Evolutionary conservation across 2,888 invertebrate genomes (phyloP).

Genomic region (Parnassius apollo): DNA sequence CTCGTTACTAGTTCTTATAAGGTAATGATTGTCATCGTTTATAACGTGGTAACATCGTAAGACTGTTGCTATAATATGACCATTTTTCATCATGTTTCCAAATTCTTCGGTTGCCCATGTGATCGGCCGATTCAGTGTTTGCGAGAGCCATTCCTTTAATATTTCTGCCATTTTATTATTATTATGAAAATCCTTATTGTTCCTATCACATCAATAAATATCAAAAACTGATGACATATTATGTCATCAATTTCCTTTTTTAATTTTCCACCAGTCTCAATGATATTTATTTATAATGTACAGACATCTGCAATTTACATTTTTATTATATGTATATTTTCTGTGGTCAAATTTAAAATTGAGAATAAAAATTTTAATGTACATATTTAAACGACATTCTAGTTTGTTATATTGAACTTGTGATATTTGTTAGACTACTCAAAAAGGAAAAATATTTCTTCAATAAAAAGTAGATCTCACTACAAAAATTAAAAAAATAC

Average conservation of each 20-base stretch:
- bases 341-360: no score
- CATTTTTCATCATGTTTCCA: conserved; percentile 80
- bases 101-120: conserved; percentile 79
- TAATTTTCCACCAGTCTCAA: neutral
- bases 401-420: no score
- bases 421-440: no score
- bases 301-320: no score
- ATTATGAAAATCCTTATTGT: conserved; percentile 11
- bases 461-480: no score
- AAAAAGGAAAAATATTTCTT: no score
- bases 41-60: conserved; percentile 82
- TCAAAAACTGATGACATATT: conserved; percentile 3
- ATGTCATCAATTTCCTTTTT: neutral
- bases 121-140: conserved; percentile 77
- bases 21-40: conserved; percentile 73
- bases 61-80: conserved; percentile 78
- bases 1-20: conserved; percentile 63
- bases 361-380: no score
- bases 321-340: no score
- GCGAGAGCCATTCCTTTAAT: conserved; percentile 82
- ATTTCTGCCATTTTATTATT: conserved; percentile 76
- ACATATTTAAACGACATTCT: no score
- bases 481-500: no score
- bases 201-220: neutral
- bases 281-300: no score